phyloP scores from a whole-genome alignment of 2,888 invertebrate genomes.

The Aproaerema taeniolella region DNA sequence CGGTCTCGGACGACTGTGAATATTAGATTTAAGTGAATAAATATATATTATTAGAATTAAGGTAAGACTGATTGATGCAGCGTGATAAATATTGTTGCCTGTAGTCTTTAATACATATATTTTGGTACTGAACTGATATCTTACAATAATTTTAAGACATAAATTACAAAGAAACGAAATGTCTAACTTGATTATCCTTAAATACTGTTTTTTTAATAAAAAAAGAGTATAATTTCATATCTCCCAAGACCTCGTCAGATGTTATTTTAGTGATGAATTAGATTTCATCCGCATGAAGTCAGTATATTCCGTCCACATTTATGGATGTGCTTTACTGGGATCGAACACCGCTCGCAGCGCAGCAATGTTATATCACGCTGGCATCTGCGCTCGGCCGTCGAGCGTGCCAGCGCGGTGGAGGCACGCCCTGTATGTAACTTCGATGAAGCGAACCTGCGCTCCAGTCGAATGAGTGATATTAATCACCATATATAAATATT shows the following conservation, averaged over 20 bases:
- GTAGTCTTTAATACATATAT: no score
- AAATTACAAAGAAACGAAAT: no score
- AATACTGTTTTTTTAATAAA: no score
- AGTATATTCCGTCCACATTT: slow-evolving; percentile 71
- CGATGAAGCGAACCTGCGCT: slow-evolving; percentile 42
- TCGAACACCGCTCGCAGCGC: background rate
- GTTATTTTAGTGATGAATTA: no score
- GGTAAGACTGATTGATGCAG: slow-evolving; percentile 61
- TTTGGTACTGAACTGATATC: no score
- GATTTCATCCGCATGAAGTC: slow-evolving; percentile 30
- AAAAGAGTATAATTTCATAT: no score
- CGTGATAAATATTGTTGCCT: slow-evolving; percentile 48
- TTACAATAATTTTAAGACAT: no score
- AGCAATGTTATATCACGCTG: slow-evolving; percentile 56
- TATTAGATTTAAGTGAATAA: slow-evolving; percentile 48
- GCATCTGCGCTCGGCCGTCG: slow-evolving; percentile 25
- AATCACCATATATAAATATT: slow-evolving; percentile 57
- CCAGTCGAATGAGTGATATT: slow-evolving; percentile 62
- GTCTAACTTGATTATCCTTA: no score
- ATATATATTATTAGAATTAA: no score
- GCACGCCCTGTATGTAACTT: slow-evolving; percentile 24
- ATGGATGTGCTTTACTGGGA: slow-evolving; percentile 47
- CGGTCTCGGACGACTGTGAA: slow-evolving; percentile 67
- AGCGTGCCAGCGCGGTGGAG: no score
- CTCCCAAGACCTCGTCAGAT: no score